Evolutionary conservation across 2,888 invertebrate species (phyloP), one percentile per base, ranked within the genome.

Genomic region (Leptopilina myrica): DNA sequence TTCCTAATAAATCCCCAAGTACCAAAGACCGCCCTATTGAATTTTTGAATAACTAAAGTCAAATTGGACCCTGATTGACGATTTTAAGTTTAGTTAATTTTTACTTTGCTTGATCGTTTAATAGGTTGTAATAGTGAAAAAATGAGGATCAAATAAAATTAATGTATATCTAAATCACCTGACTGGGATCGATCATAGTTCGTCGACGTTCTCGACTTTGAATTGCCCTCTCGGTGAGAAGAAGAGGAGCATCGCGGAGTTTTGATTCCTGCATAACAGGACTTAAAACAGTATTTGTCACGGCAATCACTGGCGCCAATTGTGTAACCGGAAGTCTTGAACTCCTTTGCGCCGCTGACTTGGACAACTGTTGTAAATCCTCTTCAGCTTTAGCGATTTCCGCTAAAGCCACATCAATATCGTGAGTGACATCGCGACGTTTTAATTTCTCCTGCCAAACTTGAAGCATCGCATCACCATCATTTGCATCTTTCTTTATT

Each of bases 391-490:
- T 90, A 0, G 90, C 85, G 7, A 92, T 92, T 53, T 92, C 90
- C 4, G 91, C 90, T 9, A 92, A 82, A 5, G 92, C 91, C 6
- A 89, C 87, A n/a, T 91, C 90, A 11, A 90, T 89, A 33, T 91
- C 90, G 77, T 85, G 85, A 15, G 88, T 87, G 56, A 86, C 85
- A n/a, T 87, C 86, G 0, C 87, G 85, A 20, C 89, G 91, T 89
- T 95, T 95, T 75, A 95, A 91, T 90, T 95, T 93, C 77, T 95
- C 95, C 88, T 96, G 95, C 96, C 96, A 96, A 79, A 94, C 93
- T 86, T 94, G 94, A 59, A 96, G 90, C 90, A 91, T 87, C 26
- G 86, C 79, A 79, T 89, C 92, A 8, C 84, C 82, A 8, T 93
- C 87, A 40, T 90, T 89, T 1, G 93, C 93, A 11, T 84, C 83